Percentiles rank a stretch among this genome's conserved stretches.
Conservation (phyloP, 1,140 invertebrate genomes). For the Drosophila nebulosa region DNA sequence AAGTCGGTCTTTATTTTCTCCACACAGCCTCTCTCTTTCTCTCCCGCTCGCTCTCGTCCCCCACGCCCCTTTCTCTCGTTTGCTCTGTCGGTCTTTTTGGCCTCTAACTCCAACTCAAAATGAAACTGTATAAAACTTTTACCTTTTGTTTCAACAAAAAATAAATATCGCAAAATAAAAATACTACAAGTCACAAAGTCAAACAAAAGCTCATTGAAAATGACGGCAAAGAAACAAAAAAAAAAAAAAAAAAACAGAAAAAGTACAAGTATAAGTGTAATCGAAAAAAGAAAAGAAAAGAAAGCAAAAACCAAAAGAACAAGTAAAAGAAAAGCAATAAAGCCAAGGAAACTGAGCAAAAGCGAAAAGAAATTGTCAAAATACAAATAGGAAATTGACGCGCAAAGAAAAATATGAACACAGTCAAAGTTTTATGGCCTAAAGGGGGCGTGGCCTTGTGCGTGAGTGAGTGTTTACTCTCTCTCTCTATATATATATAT, state of each 20-base stretch:
- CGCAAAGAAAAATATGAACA: conserved; percentile 54
- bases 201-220: conserved; percentile 67
- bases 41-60: not conserved
- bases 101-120: conserved; percentile 27
- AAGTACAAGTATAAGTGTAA: conserved; percentile 14
- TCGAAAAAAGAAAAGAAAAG: not conserved
- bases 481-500: too few species aligned
- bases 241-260: conserved; percentile 17
- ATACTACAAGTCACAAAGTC: conserved; percentile 53
- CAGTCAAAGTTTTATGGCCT: conserved; percentile 26
- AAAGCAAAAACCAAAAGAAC: conserved; percentile 37
- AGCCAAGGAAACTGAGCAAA: conserved; percentile 56
- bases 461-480: conserved; percentile 21
- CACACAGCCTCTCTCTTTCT: not conserved
- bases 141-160: conserved; percentile 44
- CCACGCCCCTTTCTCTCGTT: not conserved
- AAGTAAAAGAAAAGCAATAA: conserved; percentile 64
- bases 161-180: conserved; percentile 5
- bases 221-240: conserved; percentile 15
- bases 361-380: conserved; percentile 72
- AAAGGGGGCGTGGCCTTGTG: conserved; percentile 8
- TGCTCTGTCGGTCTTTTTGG: not conserved
- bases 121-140: conserved; percentile 31
- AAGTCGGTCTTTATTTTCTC: conserved; percentile 42
- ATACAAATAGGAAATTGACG: conserved; percentile 73